These are phyloP conservation scores for Lycopodina hypogea DNA, from an alignment of 37 sponge, comb jelly and placozoan genomes.

Conservation along the genomic window DNA sequence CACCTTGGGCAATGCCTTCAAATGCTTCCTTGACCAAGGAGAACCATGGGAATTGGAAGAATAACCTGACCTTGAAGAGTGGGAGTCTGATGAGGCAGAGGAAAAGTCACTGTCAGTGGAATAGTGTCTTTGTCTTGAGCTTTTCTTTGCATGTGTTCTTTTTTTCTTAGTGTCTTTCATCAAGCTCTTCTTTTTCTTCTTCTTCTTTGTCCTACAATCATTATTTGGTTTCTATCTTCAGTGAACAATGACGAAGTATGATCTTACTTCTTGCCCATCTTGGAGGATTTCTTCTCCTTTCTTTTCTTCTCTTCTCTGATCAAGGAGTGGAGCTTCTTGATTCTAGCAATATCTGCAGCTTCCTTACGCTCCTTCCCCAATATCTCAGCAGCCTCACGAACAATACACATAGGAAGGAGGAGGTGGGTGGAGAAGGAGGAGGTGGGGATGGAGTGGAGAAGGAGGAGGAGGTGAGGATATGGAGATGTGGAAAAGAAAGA, in stretches of 20 bases:
- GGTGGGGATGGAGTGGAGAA: constrained; percentile 1
- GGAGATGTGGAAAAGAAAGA: background rate
- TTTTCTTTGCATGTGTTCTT: background rate
- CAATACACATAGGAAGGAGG: background rate
- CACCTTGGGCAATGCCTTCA: no score
- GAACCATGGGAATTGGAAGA: background rate
- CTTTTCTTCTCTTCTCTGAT: constrained; percentile 51
- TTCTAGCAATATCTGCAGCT: constrained; percentile 22
- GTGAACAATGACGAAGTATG: background rate
- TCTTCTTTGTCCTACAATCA: background rate
- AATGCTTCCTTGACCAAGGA: no score
- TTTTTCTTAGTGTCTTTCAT: background rate
- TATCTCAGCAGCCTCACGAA: constrained; percentile 58
- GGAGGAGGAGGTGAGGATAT: background rate
- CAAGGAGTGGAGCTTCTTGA: constrained; percentile 38
- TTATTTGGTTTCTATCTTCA: background rate
- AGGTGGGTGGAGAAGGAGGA: background rate
- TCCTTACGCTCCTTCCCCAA: constrained; percentile 41
- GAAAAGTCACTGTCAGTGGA: background rate
- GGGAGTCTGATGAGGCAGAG: background rate
- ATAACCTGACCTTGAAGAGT: background rate
- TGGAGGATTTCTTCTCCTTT: constrained; percentile 20
- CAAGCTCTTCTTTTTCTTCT: background rate
- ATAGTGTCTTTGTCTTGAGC: background rate
- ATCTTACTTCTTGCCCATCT: constrained; percentile 11